Conservation (phyloP, 2,797 vertebrate genomes). For the Ciconia nigra region DNA sequence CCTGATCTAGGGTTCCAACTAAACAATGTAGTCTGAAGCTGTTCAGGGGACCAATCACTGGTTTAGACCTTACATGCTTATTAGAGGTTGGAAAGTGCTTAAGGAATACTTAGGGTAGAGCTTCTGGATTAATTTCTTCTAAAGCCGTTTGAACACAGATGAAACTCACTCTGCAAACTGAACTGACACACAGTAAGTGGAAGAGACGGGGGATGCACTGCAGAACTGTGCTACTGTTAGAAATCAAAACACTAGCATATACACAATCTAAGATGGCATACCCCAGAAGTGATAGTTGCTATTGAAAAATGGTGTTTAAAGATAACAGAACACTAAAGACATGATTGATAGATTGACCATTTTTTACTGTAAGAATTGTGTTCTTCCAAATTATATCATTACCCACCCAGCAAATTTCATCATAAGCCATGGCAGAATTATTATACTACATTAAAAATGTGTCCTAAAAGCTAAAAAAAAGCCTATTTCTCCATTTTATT, state of each 20-base stretch:
- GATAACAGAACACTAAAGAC: background rate
- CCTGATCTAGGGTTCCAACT: background rate
- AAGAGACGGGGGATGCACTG: background rate
- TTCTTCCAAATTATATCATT: background rate
- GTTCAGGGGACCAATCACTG: background rate
- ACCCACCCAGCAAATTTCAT: background rate
- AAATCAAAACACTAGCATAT: background rate
- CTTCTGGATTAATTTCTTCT: background rate
- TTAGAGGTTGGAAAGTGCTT: background rate
- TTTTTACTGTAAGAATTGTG: background rate
- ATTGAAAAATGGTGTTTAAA: background rate
- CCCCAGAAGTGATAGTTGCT: background rate
- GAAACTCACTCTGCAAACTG: background rate
- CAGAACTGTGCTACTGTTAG: background rate
- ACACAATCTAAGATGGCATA: background rate
- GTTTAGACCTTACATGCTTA: background rate
- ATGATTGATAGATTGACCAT: background rate
- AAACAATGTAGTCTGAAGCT: background rate
- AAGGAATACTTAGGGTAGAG: background rate
- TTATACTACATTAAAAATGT: background rate
- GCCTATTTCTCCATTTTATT: background rate
- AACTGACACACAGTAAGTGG: background rate
- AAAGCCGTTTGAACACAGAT: background rate
- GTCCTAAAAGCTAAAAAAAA: background rate
- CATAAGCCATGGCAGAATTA: background rate